A percentile compares a stretch with the other conserved stretches of the same genome.
phyloP scores from a whole-genome alignment of 1,140 invertebrate species.

The Drosophila takahashii region DNA sequence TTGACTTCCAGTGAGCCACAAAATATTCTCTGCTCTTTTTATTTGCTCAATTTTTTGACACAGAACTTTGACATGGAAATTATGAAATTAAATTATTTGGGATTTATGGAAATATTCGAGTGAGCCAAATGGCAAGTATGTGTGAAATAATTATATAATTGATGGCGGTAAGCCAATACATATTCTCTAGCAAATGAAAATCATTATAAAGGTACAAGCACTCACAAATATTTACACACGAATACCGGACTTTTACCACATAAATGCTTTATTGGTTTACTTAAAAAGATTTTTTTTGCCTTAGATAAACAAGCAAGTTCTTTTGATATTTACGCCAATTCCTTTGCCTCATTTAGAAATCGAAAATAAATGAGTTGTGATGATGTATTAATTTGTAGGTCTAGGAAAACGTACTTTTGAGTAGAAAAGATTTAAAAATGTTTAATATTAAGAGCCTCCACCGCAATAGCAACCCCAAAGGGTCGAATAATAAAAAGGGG shows the following conservation, averaged over 20 bases:
- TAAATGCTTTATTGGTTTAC: slow-evolving; percentile 4
- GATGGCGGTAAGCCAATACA: neutral
- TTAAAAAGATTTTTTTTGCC: neutral
- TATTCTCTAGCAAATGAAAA: neutral
- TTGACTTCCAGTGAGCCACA: slow-evolving; percentile 28
- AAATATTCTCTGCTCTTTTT: neutral
- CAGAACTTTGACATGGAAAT: slow-evolving; percentile 6
- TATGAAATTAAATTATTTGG: slow-evolving; percentile 1
- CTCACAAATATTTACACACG: neutral
- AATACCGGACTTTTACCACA: neutral
- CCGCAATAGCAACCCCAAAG: slow-evolving; percentile 6
- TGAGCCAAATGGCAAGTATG: slow-evolving; percentile 20
- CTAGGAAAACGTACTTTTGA: neutral
- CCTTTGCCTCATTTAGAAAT: slow-evolving; percentile 27
- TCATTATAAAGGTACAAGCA: neutral
- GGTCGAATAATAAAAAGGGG: slow-evolving; percentile 13
- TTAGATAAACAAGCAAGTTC: slow-evolving; percentile 12
- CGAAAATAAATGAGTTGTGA: slow-evolving; percentile 21
- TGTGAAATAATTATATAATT: slow-evolving; percentile 26
- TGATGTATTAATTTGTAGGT: neutral
- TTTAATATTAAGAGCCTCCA: slow-evolving; percentile 24
- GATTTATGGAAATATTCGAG: slow-evolving; percentile 15
- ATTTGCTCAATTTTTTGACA: neutral
- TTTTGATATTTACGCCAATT: slow-evolving; percentile 49
- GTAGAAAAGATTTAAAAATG: slow-evolving; percentile 7